Evolutionary conservation across 2,113 vertebrate species (phyloP).

Genomic region (Xyliphius kryptos): DNA sequence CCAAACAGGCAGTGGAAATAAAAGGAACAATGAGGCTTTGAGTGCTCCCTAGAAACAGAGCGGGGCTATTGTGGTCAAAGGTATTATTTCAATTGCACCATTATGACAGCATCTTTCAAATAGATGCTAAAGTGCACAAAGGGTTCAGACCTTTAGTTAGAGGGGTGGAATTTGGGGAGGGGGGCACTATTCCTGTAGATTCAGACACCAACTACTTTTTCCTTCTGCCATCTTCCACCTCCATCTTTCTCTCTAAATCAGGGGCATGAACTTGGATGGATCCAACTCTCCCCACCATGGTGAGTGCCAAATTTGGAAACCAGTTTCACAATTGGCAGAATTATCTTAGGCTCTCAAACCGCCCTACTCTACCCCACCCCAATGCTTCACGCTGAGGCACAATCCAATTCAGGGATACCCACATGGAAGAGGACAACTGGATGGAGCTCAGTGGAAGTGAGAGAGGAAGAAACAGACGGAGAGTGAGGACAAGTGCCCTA

Average conservation of each 20-base stretch:
- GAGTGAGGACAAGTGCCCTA: conserved; percentile 88
- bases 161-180: conserved; percentile 60
- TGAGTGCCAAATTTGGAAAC: conserved; percentile 84
- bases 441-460: conserved; percentile 83
- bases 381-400: conserved; percentile 79
- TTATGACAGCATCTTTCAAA: conserved; percentile 69
- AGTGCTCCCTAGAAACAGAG: conserved; percentile 67
- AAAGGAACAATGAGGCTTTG: conserved; percentile 65
- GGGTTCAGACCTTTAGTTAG: conserved; percentile 77
- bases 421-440: conserved; percentile 95
- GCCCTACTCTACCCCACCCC: conserved; percentile 54
- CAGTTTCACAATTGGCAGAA: conserved; percentile 87
- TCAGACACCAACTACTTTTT: conserved; percentile 48
- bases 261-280: conserved; percentile 78
- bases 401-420: conserved; percentile 79
- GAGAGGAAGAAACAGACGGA: conserved; percentile 56
- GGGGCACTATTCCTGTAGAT: conserved; percentile 62
- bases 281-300: conserved; percentile 72
- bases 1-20: conserved; percentile 63
- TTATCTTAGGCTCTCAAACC: conserved; percentile 69
- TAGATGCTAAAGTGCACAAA: conserved; percentile 66
- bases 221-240: conserved; percentile 21
- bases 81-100: conserved; percentile 70
- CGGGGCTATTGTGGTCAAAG: conserved; percentile 65
- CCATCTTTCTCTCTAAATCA: conserved; percentile 69